Evolutionary conservation across 2,113 vertebrate genomes (phyloP).

Genomic region (Lamprologus ornatipinnis): DNA sequence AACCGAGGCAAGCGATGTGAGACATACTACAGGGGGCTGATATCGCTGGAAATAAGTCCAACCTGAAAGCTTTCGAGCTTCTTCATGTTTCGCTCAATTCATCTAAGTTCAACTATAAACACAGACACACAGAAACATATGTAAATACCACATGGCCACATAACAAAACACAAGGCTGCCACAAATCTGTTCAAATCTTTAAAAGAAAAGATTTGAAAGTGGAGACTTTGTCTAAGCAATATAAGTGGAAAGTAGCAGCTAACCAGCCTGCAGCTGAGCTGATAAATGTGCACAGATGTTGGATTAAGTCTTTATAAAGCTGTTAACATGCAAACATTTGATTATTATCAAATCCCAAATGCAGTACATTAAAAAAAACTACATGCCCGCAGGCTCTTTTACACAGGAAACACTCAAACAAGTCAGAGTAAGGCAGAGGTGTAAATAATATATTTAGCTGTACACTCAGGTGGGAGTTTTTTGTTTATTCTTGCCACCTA

Average conservation of each 20-base stretch:
- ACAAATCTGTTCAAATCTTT: not conserved
- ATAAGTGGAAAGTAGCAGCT: not conserved
- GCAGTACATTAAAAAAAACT: not conserved
- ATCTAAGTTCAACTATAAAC: not conserved
- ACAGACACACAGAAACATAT: not conserved
- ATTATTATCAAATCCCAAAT: not conserved
- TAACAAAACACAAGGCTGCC: not conserved
- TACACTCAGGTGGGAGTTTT: not conserved
- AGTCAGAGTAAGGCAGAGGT: not conserved
- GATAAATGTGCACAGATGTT: not conserved
- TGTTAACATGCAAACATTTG: not conserved
- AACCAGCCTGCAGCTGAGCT: not conserved
- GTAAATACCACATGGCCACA: not conserved
- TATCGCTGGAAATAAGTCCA: not conserved
- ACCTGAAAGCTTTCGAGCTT: not conserved
- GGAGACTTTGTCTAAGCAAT: not conserved
- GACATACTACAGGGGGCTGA: conserved; percentile 1
- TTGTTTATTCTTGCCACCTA: not conserved
- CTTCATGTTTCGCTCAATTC: not conserved
- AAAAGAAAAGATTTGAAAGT: not conserved
- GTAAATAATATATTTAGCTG: not conserved
- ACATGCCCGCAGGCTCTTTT: not conserved
- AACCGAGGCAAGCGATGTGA: not conserved
- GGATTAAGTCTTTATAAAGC: not conserved
- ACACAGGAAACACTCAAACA: not conserved